These are phyloP conservation scores for Drosophila subobscura DNA, from an alignment of 1,140 invertebrate species.

Conservation along the genomic window DNA sequence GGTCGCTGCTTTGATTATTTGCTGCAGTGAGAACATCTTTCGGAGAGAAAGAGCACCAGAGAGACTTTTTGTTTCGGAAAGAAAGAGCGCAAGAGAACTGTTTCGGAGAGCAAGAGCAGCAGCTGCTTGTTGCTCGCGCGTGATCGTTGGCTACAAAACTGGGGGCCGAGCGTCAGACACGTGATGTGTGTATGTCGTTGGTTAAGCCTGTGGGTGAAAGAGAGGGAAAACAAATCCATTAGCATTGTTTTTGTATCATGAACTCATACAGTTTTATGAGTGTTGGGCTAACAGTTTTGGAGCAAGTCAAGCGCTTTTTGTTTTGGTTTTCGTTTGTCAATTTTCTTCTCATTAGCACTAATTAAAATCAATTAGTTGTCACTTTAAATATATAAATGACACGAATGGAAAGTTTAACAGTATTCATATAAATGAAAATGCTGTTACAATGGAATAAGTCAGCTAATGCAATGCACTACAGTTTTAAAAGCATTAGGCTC, in stretches of 20 bases:
- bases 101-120: constrained; percentile 7
- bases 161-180: constrained; percentile 48
- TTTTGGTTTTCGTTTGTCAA: constrained; percentile 3
- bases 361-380: not conserved
- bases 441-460: too few relatives aligned
- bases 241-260: constrained; percentile 14
- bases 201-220: constrained; percentile 17
- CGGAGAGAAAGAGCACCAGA: not conserved
- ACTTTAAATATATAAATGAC: too few relatives aligned
- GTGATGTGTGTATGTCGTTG: constrained; percentile 50
- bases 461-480: too few relatives aligned
- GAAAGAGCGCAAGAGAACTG: constrained; percentile 5
- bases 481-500: too few relatives aligned
- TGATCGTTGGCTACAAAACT: constrained; percentile 60
- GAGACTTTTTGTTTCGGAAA: not conserved
- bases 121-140: constrained; percentile 21
- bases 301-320: not conserved
- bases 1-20: constrained; percentile 68
- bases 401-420: too few relatives aligned
- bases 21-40: constrained; percentile 73
- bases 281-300: not conserved
- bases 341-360: not conserved
- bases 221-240: constrained; percentile 21
- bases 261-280: not conserved
- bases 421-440: too few relatives aligned